Base-by-base conservation (phyloP, 2,888 invertebrate genomes). In the Melipona beecheii region DNA sequence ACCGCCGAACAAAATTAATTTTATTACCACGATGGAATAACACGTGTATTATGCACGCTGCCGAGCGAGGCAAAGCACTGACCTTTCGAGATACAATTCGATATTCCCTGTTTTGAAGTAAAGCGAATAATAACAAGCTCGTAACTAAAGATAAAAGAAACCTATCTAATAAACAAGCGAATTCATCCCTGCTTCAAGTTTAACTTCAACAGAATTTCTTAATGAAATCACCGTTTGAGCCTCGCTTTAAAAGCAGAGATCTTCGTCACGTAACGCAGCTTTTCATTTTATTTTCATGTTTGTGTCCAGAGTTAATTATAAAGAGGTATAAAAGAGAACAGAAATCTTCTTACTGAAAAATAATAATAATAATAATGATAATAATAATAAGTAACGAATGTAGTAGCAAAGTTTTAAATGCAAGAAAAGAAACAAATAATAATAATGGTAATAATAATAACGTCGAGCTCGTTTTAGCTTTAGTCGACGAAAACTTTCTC, bases 91-190 rank as follows among this genome's bases (percentile, higher is more conserved):
- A 9, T 43, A 43, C 13, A 66, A 66, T 66, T 24, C 43, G 56
- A 58, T 49, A 24, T 49, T 27, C 17, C n/a, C 54, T 27, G 19
- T 5, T 43, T 66, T 56, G 17, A 56, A 68, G n/a, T 49, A 13
- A 58, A 54, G 19, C 13, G 52, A 49, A 43, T 19, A 19, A 50
- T 24, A 31, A 21, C 17, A 50, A 31, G 54, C 27, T 9, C 11
- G 9, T 43, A 36, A 0, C 9, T 1, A 4, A 43, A 49, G 19
- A 58, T 68, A 36, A 52, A 36, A 60, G 69, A 56, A 5, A 54
- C 5, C 56, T n/a, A 17, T 15, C 60, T n/a, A 24, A 50, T 75
- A 69, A 69, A 60, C 58, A 75, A 50, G 24, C 31, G 50, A 69
- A 69, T 75, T 60, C 17, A n/a, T 60, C 31, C 31, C 4, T 24